These are phyloP conservation scores for Phrynocephalus vlangalii DNA, from an alignment of 2,797 vertebrate species.

Conservation along the genomic window DNA sequence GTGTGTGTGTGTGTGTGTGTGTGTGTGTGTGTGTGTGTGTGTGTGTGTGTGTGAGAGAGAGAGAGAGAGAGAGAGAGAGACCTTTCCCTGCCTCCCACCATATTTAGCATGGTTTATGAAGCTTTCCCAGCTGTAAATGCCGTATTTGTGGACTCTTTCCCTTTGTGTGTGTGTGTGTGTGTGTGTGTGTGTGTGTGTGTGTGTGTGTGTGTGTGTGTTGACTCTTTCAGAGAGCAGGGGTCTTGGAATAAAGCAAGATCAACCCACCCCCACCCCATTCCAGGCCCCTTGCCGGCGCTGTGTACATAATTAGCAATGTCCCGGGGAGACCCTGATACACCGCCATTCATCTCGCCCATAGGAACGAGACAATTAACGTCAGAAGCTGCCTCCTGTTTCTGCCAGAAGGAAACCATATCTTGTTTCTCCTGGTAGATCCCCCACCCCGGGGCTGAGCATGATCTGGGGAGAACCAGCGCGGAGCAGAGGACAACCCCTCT, in stretches of 20 bases:
- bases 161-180: too few species aligned
- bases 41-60: too few species aligned
- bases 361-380: not conserved
- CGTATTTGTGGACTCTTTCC: slow-evolving; percentile 5
- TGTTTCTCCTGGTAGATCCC: not conserved
- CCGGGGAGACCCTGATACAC: not conserved
- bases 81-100: too few species aligned
- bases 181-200: too few species aligned
- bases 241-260: not conserved
- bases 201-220: not conserved
- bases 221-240: not conserved
- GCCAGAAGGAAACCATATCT: not conserved
- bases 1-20: too few species aligned
- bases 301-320: not conserved
- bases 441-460: not conserved
- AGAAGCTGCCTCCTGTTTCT: not conserved
- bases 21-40: too few species aligned
- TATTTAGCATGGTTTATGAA: not conserved
- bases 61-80: too few species aligned
- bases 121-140: slow-evolving; percentile 18
- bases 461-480: not conserved
- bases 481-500: not conserved
- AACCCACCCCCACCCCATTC: not conserved
- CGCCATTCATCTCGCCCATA: not conserved
- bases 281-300: not conserved